These are phyloP conservation scores for Tryphoninae sp. DNA, from an alignment of 2,888 invertebrate genomes.

Conservation along the genomic window DNA sequence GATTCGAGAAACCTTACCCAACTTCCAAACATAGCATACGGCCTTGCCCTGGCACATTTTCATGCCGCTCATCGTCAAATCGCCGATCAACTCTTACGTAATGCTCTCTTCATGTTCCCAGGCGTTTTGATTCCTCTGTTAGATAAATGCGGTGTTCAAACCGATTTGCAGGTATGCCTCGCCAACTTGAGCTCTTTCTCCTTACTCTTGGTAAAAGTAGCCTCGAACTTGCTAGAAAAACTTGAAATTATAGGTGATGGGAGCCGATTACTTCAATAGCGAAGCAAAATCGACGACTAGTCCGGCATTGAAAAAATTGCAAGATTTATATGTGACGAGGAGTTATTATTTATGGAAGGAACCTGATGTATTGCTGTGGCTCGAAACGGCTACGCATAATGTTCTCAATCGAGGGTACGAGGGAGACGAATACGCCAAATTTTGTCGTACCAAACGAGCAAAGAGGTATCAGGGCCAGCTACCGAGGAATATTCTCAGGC, in stretches of 20 bases:
- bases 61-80: slow-evolving; percentile 82
- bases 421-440: slow-evolving; percentile 84
- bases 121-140: slow-evolving; percentile 87
- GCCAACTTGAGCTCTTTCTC: background rate
- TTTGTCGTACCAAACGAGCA: slow-evolving; percentile 85
- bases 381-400: slow-evolving; percentile 87
- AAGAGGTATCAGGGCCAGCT: slow-evolving; percentile 85
- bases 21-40: slow-evolving; percentile 94
- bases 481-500: slow-evolving; percentile 87
- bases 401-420: slow-evolving; percentile 86
- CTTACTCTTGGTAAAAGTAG: background rate
- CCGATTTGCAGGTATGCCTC: slow-evolving; percentile 84
- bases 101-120: slow-evolving; percentile 92
- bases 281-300: slow-evolving; percentile 81
- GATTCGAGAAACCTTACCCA: slow-evolving; percentile 87
- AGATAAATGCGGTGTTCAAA: slow-evolving; percentile 89
- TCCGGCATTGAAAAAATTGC: slow-evolving; percentile 86
- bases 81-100: slow-evolving; percentile 87
- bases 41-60: slow-evolving; percentile 89
- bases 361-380: slow-evolving; percentile 87
- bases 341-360: slow-evolving; percentile 91
- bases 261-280: slow-evolving; percentile 80
- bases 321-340: slow-evolving; percentile 88
- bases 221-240: slow-evolving; percentile 1
- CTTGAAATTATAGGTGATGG: slow-evolving; percentile 69